phyloP scores from a whole-genome alignment of 2,113 vertebrate species.

The Falco punctatus region DNA sequence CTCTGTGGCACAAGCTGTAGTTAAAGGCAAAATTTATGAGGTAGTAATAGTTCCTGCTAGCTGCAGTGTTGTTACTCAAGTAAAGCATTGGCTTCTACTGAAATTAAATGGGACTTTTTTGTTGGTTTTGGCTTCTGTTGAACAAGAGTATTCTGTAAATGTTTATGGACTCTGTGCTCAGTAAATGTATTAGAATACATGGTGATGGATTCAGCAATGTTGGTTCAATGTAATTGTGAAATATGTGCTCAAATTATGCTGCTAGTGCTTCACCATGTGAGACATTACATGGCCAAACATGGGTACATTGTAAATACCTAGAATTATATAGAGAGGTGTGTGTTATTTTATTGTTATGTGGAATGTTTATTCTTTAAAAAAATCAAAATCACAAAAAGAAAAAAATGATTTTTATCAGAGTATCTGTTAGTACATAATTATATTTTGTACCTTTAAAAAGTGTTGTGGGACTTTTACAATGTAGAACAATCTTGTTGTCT shows the following conservation, averaged over 20 bases:
- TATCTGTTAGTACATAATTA: background rate
- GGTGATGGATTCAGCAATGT: slow-evolving; percentile 36
- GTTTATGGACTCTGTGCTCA: slow-evolving; percentile 40
- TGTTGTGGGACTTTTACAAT: background rate
- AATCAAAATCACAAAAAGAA: background rate
- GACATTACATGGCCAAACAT: slow-evolving; percentile 4
- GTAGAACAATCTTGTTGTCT: background rate
- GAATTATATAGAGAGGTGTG: background rate
- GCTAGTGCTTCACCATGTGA: slow-evolving; percentile 11
- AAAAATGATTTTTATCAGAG: background rate
- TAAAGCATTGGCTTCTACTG: slow-evolving; percentile 48
- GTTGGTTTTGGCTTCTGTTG: slow-evolving; percentile 40
- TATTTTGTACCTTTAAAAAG: background rate
- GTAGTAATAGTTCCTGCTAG: slow-evolving; percentile 8
- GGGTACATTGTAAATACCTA: slow-evolving; percentile 69
- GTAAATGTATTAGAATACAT: slow-evolving; percentile 30
- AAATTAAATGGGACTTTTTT: slow-evolving; percentile 48
- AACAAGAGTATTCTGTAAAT: slow-evolving; percentile 50
- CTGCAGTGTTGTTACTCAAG: slow-evolving; percentile 26
- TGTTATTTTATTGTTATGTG: slow-evolving; percentile 22
- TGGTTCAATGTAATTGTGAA: slow-evolving; percentile 54
- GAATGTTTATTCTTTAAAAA: slow-evolving; percentile 21
- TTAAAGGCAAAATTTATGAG: slow-evolving; percentile 39
- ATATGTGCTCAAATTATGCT: slow-evolving; percentile 44
- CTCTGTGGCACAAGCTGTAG: slow-evolving; percentile 2